Base-by-base conservation (phyloP, 2,888 invertebrate species). In the Heliothis peltigera region DNA sequence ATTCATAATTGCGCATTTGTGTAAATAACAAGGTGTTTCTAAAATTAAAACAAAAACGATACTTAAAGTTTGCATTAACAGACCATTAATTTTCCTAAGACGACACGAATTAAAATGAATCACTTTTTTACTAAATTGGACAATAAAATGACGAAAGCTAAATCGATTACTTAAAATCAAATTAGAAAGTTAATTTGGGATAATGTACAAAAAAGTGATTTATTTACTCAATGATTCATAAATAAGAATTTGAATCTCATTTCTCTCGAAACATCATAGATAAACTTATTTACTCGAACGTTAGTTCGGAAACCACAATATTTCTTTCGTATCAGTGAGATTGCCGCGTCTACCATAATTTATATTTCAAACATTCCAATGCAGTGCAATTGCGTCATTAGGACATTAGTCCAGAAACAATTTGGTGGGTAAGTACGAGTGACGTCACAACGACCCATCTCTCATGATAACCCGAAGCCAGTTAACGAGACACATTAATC, bases 401-500 rank as follows among this genome's bases (percentile, higher is more conserved):
- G 61, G 70, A 79, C 77, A 76, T 82, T 81, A 78, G 77, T 84
- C 82, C 80, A 80, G 85, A 81, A 84, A 82, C 78, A 70, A 79
- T 84, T 78, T 65, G 53, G 74, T 75, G 71, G 70, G 69, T 53
- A 64, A 70, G 63, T 61, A 67, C 57, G 65, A 60, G 73, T 86
- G 86, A 87, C 86, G 87, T 87, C 87, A 84, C 66, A 67, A 72
- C 85, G 80, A 83, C 85, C 85, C 83, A 87, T 88, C 88, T 87
- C 78, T 80, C 78, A 77, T 77, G 84, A 87, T 87, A 80, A 82
- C 82, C 82, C 77, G 70, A 61, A 62, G 77, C 64, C 64, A 47
- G 78, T 66, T 85, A 86, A 86, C 80, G 83, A 84, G 81, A 35
- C 60, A 75, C 85, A 89, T 90, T 88, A 87, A 89, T 90, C 89